phyloP scores from a whole-genome alignment of 2,113 vertebrate genomes.

The Aramus guarauna region DNA sequence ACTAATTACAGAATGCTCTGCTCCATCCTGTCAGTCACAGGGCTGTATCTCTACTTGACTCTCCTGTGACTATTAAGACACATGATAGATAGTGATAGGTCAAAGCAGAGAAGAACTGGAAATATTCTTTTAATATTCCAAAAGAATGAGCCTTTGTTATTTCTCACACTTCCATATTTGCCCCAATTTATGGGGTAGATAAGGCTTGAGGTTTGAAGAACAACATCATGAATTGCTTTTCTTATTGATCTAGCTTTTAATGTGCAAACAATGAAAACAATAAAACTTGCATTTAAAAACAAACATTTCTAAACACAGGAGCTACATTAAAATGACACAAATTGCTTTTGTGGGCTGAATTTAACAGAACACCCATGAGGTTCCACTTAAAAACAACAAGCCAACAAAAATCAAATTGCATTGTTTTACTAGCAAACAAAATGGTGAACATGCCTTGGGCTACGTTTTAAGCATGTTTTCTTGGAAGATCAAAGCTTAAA shows the following conservation, averaged over 20 bases:
- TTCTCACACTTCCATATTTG: neutral
- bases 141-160: neutral
- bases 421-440: constrained; percentile 76
- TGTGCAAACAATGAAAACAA: constrained; percentile 59
- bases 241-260: constrained; percentile 59
- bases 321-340: constrained; percentile 59
- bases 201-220: constrained; percentile 1
- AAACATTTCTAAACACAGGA: constrained; percentile 54
- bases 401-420: constrained; percentile 72
- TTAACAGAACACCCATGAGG: constrained; percentile 72
- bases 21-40: neutral
- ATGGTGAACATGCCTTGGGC: constrained; percentile 71
- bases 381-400: constrained; percentile 76
- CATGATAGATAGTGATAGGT: neutral
- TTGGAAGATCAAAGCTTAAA: constrained; percentile 67
- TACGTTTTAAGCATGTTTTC: constrained; percentile 62
- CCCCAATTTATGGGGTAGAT: constrained; percentile 11
- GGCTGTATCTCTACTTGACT: neutral
- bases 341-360: constrained; percentile 67
- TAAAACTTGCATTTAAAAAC: constrained; percentile 65
- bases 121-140: neutral
- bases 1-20: neutral
- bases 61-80: neutral
- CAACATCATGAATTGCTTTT: neutral
- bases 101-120: neutral